Evolutionary conservation across 2,888 invertebrate species (phyloP).

Genomic region (Andrena minutula): DNA sequence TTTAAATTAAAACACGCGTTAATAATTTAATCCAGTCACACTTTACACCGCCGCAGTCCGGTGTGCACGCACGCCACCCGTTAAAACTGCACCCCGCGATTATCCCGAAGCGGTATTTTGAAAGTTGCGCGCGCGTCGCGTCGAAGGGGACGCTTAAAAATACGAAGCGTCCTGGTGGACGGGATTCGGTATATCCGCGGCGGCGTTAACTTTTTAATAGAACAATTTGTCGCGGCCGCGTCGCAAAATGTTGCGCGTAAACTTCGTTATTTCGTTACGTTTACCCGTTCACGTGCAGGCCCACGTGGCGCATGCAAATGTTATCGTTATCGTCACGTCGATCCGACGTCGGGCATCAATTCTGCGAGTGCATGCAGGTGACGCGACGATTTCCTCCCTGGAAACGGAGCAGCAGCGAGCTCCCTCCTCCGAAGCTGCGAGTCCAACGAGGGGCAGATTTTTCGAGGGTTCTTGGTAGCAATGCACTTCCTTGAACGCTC

Average conservation of each 20-base stretch:
- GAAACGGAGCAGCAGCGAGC: conserved; percentile 26
- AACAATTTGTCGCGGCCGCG: conserved; percentile 61
- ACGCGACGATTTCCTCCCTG: conserved; percentile 54
- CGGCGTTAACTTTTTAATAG: conserved; percentile 63
- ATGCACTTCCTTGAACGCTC: neutral
- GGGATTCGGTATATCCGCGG: conserved; percentile 24
- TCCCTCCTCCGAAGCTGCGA: neutral
- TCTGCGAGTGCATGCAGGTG: conserved; percentile 59
- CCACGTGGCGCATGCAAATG: conserved; percentile 69
- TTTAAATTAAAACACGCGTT: conserved; percentile 5
- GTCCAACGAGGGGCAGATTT: conserved; percentile 16
- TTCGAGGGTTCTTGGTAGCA: conserved; percentile 5
- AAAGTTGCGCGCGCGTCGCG: neutral
- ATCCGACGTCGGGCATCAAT: conserved; percentile 67
- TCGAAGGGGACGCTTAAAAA: conserved; percentile 9
- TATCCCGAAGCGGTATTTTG: neutral
- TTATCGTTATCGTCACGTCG: conserved; percentile 62
- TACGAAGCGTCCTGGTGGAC: neutral
- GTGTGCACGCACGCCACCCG: neutral
- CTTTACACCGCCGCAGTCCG: neutral
- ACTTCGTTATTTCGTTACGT: conserved; percentile 64
- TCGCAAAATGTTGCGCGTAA: conserved; percentile 60
- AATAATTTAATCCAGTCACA: conserved; percentile 1
- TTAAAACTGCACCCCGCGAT: conserved; percentile 4
- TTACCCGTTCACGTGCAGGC: conserved; percentile 61